These are phyloP conservation scores for Timema cristinae DNA, from an alignment of 2,888 invertebrate genomes.

Conservation along the genomic window DNA sequence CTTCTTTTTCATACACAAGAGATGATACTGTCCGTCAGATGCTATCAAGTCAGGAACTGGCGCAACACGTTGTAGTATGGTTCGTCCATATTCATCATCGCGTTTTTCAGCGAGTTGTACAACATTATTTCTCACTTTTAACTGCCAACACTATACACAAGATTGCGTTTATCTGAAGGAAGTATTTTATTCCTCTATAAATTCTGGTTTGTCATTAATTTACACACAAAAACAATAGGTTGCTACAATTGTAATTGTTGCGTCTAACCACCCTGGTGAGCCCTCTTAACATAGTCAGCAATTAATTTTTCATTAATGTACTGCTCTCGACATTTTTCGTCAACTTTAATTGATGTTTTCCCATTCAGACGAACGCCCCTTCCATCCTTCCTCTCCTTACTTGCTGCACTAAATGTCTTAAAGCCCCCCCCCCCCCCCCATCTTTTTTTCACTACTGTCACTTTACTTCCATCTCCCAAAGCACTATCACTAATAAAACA, in stretches of 20 bases:
- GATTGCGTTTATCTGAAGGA: conserved; percentile 3
- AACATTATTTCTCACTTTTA: conserved; percentile 9
- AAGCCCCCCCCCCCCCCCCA: neutral
- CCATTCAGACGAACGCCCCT: neutral
- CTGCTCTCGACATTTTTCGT: neutral
- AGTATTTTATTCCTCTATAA: conserved; percentile 13
- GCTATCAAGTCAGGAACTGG: conserved; percentile 16
- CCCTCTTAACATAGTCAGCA: neutral
- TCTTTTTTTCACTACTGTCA: neutral
- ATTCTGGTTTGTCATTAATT: neutral
- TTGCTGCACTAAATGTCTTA: neutral
- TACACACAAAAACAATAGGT: neutral
- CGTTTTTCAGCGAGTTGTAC: conserved; percentile 20
- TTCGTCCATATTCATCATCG: conserved; percentile 19
- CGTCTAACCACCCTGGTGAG: neutral
- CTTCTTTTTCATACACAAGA: neutral
- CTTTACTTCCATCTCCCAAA: neutral
- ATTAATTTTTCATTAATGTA: neutral
- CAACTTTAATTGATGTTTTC: neutral
- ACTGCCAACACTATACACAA: conserved; percentile 11
- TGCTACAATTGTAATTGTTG: neutral
- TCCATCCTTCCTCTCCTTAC: neutral
- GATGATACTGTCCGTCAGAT: neutral
- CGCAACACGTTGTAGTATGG: conserved; percentile 12
- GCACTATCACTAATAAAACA: conserved; percentile 6